Percentiles rank a stretch among this genome's conserved stretches.
Evolutionary conservation across 2,113 vertebrate species (phyloP).

Genomic region (Microtus ochrogaster): DNA sequence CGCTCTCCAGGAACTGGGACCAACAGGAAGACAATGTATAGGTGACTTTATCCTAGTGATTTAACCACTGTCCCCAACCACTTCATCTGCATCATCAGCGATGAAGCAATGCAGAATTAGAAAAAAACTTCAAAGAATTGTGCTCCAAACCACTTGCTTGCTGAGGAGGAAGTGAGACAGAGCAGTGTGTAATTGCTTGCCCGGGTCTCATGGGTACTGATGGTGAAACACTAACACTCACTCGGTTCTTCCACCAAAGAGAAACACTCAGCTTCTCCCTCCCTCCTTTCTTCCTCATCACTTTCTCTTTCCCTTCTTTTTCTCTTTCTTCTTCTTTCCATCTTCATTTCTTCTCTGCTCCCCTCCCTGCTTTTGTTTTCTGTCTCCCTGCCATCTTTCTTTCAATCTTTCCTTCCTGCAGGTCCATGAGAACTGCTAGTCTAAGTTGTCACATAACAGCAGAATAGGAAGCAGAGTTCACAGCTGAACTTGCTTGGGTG

Average conservation of each 20-base stretch:
- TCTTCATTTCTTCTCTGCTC: too few relatives aligned
- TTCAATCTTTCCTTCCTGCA: too few relatives aligned
- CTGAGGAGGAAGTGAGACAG: neutral
- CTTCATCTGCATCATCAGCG: neutral
- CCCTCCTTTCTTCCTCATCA: too few relatives aligned
- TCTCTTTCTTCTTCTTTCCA: too few relatives aligned
- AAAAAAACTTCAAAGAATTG: neutral
- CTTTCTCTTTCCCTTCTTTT: too few relatives aligned
- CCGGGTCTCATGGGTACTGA: neutral
- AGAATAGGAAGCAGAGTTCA: neutral
- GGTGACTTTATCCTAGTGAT: neutral
- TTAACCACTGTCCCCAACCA: neutral
- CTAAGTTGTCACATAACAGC: neutral
- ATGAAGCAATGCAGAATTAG: neutral
- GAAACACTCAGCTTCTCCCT: too few relatives aligned
- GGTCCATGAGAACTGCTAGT: neutral
- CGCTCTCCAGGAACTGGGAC: neutral
- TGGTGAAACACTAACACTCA: too few relatives aligned
- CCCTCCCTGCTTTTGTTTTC: too few relatives aligned
- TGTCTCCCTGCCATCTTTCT: too few relatives aligned
- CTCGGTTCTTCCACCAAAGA: too few relatives aligned
- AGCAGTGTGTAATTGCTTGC: neutral
- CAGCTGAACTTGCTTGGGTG: neutral
- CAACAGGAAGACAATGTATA: neutral
- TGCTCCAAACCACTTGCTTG: neutral